Base-by-base conservation (phyloP, 2,797 vertebrate species). In the Xiphorhynchus erythropygius region DNA sequence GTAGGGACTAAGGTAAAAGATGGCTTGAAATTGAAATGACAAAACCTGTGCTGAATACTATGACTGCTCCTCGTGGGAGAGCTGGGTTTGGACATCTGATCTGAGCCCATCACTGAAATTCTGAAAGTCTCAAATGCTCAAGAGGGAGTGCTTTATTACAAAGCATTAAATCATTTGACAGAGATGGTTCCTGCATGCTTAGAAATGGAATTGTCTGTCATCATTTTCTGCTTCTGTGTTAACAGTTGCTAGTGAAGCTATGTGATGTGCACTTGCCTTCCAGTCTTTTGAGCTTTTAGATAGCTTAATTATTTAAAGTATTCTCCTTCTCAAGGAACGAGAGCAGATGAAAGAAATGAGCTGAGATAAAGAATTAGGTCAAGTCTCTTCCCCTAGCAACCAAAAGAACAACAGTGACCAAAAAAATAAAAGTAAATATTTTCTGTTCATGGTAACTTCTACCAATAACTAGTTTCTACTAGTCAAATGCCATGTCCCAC, bases 271-370 rank as follows among this genome's bases (percentile, higher is more conserved):
- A 14, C 57, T 93, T 93, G 71, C 56, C 55, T 93, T 90, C 59
- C 27, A 37, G 33, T 75, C 41, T 50, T 85, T 23, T 0, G 4
- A 85, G 68, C 56, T 90, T 84, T 95, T 81, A 88, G 73, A 44
- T 68, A 79, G 13, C 69, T 80, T 44, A 92, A 70, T 82, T 77
- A 89, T 95, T 96, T 89, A 85, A 65, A 35, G 75, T 60, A 15
- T 84, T 94, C 91, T 86, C 44, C 59, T 81, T 64, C 75, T 74
- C 39, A 57, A 27, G 70, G 30, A 81, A 49, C 18, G 52, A 86
- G 37, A 85, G 19, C 55, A 85, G 32, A 85, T 84, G 50, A 87
- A 30, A 84, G 41, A 63, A 67, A 60, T 22, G 25, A 52, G 17
- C 10, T 9, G 33, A 57, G 63, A 77, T 67, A 52, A 87, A 76